Evolutionary conservation across 2,113 vertebrate genomes (phyloP), one percentile per base, ranked within the genome.

Genomic region (Laticauda laticaudata): DNA sequence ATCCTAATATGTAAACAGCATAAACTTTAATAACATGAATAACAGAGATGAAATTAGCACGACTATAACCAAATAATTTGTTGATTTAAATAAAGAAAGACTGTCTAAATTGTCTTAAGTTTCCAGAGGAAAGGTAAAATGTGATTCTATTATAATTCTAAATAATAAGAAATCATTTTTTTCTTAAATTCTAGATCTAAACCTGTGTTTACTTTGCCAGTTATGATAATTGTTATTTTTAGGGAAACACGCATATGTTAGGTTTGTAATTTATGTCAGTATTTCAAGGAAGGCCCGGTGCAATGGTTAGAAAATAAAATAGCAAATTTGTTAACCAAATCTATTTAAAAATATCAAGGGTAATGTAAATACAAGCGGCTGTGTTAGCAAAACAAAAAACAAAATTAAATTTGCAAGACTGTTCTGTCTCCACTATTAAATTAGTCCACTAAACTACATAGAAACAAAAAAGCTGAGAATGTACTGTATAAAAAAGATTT

Each of bases 381-480:
- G 57, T 23, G 34, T 94, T 56, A 20, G 54, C 87, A 29, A 75
- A 55, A 59, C 14, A 94, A 92, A 53, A 88, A 91, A n/a, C 93
- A 75, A 91, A 69, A 91, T 93, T 93, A 53, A 39, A 64, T 81
- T 90, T 91, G 39, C 75, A 95, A 34, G 92, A 94, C 86, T 43
- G 86, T 93, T 86, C 69, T 53, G n/a, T 9, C 56, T n/a, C 24
- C 93, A 91, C 39, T 91, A 43, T 5, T 81, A 23, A 54, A 91
- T 94, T 4, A 1, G 92, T 75, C 56, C 64, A 15, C 20, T 81
- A 89, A 81, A 57, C 89, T 81, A 29, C 54, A 24, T 81, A 54
- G 26, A 21, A 92, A 8, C 59, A 56, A 54, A 90, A 88, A 88
- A 21, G 90, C 91, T 81, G 57, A 93, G 54, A 0, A 12, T 64